Base-by-base conservation (phyloP, 2,113 vertebrate species). In the Lichenostomus cassidix region DNA sequence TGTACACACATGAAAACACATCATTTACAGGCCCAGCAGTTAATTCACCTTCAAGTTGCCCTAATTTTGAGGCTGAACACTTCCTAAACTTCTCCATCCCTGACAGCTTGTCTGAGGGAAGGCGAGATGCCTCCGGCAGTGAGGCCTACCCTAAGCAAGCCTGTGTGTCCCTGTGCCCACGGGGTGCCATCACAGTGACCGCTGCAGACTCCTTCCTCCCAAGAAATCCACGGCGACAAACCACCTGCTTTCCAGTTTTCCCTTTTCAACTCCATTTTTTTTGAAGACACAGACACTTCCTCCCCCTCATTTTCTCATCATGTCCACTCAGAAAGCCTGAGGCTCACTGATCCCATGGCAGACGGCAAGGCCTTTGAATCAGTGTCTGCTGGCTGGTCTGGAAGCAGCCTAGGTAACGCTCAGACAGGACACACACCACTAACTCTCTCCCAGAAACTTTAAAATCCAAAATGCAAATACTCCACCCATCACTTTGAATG, bases 371-470 rank as follows among this genome's bases (percentile, higher is more conserved):
- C 76, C 84, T 90, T 14, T 17, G 52, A 84, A 92, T 63, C 41
- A 27, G 37, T 15, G 85, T 79, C 80, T 93, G 77, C 86, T 80
- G 84, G 59, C 77, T 92, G 76, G 84, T 92, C 95, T 74, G 22
- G 28, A 92, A 94, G 86, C 65, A 60, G 29, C 42, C 44, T 83
- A 29, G 59, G 39, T 67, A 84, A 96, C 25, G 16, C 59, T 68
- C 90, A 91, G 23, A 82, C 37, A 74, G 83, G 67, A 71, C 18
- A 68, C 50, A 58, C 59, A 62, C 67, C 69, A 68, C 60, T 49
- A 44, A 79, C 21, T 35, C 75, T 35, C 89, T 31, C 82, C 77
- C 75, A 90, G 83, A 78, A 76, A 82, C 75, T 46, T 81, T 71
- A 22, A 87, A 74, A 83, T 69, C 82, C 86, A 79, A 14, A 18